Evolutionary conservation across 1,140 invertebrate species (phyloP).

Genomic region (Brachystomella parvula): DNA sequence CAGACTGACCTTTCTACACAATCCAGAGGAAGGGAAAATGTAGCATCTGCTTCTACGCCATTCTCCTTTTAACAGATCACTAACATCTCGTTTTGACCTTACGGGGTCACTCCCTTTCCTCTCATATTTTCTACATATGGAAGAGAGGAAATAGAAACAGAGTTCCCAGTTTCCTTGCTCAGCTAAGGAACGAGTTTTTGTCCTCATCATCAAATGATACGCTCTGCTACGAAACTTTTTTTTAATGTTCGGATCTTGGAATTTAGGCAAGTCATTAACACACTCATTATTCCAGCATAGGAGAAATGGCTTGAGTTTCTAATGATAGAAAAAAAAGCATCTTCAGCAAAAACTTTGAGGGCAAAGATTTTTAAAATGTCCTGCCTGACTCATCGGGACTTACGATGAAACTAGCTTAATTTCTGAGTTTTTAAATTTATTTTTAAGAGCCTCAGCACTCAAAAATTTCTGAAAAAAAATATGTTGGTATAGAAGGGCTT

Average conservation of each 20-base stretch:
- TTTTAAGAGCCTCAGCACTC: too few relatives aligned
- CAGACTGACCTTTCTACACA: too few relatives aligned
- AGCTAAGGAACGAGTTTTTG: too few relatives aligned
- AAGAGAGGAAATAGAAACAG: background rate
- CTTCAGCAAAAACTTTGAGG: too few relatives aligned
- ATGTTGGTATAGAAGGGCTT: too few relatives aligned
- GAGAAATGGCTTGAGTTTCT: background rate
- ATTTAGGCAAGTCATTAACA: slow-evolving; percentile 6
- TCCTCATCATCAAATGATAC: slow-evolving; percentile 8
- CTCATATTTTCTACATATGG: slow-evolving; percentile 6
- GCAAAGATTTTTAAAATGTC: background rate
- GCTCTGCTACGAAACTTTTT: background rate
- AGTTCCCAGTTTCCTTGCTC: background rate
- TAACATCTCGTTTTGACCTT: slow-evolving; percentile 38
- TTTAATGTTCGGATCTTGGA: too few relatives aligned
- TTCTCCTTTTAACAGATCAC: slow-evolving; percentile 36
- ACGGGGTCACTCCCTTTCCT: slow-evolving; percentile 29
- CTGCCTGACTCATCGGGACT: too few relatives aligned
- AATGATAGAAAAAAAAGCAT: too few relatives aligned
- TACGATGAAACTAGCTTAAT: too few relatives aligned
- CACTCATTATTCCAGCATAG: background rate
- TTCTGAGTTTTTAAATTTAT: too few relatives aligned
- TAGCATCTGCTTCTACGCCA: slow-evolving; percentile 34
- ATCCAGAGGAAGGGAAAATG: background rate
- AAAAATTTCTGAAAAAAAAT: too few relatives aligned